These are phyloP conservation scores for Cryptoprocta ferox DNA, from an alignment of 2,797 vertebrate genomes.

Conservation along the genomic window DNA sequence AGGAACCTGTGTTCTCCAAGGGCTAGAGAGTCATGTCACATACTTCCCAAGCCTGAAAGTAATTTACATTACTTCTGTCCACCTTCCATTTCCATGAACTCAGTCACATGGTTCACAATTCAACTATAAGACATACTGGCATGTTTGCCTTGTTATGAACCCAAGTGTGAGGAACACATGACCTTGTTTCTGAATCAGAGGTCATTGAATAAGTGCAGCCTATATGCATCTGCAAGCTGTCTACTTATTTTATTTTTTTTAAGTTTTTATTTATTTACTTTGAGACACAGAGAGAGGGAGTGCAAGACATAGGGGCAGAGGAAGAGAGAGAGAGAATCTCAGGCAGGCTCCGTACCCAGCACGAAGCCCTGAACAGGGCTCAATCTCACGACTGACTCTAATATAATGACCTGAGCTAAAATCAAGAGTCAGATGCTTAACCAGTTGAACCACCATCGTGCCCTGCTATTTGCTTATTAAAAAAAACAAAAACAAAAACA, in stretches of 20 bases:
- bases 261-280: no score
- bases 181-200: background rate
- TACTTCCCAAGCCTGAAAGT: background rate
- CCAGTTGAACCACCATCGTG: no score
- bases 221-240: background rate
- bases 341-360: no score
- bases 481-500: background rate
- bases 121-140: background rate
- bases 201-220: background rate
- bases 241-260: background rate
- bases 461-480: no score
- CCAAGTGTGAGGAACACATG: background rate
- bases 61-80: background rate
- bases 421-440: no score
- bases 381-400: no score
- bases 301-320: no score
- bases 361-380: no score
- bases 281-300: no score
- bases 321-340: no score
- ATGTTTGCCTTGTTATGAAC: background rate
- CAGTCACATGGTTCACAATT: background rate
- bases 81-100: background rate
- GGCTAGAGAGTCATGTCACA: background rate
- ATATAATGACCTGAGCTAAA: no score
- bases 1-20: background rate